phyloP scores from a whole-genome alignment of 1,140 invertebrate species.

The Kradibia gibbosae region DNA sequence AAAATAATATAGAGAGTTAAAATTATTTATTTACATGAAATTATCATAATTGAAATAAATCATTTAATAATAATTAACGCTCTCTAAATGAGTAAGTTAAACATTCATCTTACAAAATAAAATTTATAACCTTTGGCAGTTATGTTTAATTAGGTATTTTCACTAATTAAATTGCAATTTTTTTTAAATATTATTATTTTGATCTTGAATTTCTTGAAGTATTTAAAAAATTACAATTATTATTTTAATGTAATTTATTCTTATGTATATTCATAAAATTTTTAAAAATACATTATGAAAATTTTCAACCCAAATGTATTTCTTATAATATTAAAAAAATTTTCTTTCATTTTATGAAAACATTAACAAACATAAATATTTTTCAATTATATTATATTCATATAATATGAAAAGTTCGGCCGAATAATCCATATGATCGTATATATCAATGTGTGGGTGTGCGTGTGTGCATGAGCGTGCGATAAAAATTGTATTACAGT shows the following conservation, averaged over 20 bases:
- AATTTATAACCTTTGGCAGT: neutral
- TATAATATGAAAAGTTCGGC: neutral
- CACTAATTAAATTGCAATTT: neutral
- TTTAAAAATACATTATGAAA: neutral
- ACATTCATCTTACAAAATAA: neutral
- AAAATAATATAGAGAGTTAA: neutral
- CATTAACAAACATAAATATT: neutral
- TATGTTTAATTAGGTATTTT: too few relatives aligned
- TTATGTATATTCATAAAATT: neutral
- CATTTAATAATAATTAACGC: neutral
- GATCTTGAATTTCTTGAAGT: neutral
- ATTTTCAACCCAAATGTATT: neutral
- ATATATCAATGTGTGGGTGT: too few relatives aligned
- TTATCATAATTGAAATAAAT: neutral
- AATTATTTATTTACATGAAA: neutral
- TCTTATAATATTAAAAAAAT: neutral
- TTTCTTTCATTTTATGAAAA: neutral
- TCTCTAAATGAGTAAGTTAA: neutral
- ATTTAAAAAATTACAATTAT: too few relatives aligned
- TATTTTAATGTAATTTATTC: neutral
- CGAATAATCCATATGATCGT: neutral
- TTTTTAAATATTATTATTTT: neutral
- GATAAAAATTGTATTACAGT: too few relatives aligned
- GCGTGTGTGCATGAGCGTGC: too few relatives aligned
- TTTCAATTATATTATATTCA: neutral